phyloP scores from a whole-genome alignment of 2,888 invertebrate species.

The Pollenia labialis region DNA sequence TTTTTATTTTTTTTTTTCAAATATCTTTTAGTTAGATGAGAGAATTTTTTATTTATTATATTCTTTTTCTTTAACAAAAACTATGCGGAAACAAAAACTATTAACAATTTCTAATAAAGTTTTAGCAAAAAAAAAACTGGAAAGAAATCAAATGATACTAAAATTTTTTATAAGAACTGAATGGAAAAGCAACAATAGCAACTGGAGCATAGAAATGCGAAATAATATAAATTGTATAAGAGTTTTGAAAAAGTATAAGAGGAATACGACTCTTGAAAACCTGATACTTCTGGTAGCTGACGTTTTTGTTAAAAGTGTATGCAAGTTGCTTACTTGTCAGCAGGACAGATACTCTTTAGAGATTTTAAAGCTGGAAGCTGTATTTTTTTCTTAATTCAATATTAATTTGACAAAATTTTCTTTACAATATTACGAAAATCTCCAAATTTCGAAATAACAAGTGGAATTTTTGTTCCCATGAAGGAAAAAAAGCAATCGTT shows the following conservation, averaged over 20 bases:
- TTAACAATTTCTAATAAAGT: constrained; percentile 55
- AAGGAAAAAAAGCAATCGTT: no score
- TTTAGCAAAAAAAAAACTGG: constrained; percentile 28
- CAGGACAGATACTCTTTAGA: no score
- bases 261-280: no score
- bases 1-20: not conserved
- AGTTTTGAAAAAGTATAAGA: not conserved
- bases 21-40: constrained; percentile 15
- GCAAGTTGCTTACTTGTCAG: no score
- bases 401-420: no score
- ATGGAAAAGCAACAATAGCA: constrained; percentile 5
- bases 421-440: no score
- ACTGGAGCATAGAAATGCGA: constrained; percentile 14
- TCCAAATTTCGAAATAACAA: no score
- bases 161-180: not conserved
- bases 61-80: constrained; percentile 29
- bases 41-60: constrained; percentile 33
- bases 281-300: no score
- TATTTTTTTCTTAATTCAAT: no score
- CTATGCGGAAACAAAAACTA: constrained; percentile 68
- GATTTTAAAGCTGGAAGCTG: no score
- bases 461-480: no score
- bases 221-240: not conserved
- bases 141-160: constrained; percentile 13
- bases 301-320: no score